Conservation (phyloP, 2,888 invertebrate genomes). For the Oconnorella tubifera region DNA sequence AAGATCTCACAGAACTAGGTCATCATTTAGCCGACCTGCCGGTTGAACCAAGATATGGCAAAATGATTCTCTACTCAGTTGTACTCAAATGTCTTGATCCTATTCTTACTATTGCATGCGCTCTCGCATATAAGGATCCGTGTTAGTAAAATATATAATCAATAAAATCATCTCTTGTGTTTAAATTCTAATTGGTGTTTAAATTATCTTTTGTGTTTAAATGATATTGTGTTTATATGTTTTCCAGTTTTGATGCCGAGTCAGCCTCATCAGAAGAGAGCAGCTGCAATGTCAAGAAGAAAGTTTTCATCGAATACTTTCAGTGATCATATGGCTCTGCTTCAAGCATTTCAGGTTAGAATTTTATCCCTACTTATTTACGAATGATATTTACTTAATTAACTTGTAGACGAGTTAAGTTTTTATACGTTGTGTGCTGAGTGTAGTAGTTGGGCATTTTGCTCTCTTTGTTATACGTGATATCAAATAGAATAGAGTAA, state of each 20-base stretch:
- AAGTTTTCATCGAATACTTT: constrained; percentile 71
- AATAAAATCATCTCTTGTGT: too few relatives aligned
- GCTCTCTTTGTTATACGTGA: too few relatives aligned
- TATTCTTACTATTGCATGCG: constrained; percentile 82
- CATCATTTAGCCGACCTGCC: constrained; percentile 85
- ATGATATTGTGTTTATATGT: background rate
- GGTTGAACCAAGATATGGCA: constrained; percentile 84
- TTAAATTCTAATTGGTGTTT: too few relatives aligned
- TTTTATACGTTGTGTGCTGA: too few relatives aligned
- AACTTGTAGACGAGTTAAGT: too few relatives aligned
- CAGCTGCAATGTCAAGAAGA: constrained; percentile 65
- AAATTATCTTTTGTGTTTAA: background rate
- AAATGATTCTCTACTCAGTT: constrained; percentile 83
- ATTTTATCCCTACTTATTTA: too few relatives aligned
- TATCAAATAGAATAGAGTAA: too few relatives aligned
- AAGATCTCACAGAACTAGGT: constrained; percentile 82
- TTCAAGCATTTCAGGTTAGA: constrained; percentile 75
- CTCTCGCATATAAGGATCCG: constrained; percentile 70
- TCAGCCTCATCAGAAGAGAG: constrained; percentile 64
- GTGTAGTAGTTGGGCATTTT: too few relatives aligned
- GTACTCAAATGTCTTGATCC: constrained; percentile 90
- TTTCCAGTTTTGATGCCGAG: constrained; percentile 65
- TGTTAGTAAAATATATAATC: constrained; percentile 56
- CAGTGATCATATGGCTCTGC: constrained; percentile 84
- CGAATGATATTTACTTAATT: too few relatives aligned